A percentile compares a stretch with the other conserved stretches of the same genome.
These are phyloP conservation scores for Poeciliopsis gracilis DNA, from an alignment of 2,797 vertebrate species.

Conservation along the genomic window DNA sequence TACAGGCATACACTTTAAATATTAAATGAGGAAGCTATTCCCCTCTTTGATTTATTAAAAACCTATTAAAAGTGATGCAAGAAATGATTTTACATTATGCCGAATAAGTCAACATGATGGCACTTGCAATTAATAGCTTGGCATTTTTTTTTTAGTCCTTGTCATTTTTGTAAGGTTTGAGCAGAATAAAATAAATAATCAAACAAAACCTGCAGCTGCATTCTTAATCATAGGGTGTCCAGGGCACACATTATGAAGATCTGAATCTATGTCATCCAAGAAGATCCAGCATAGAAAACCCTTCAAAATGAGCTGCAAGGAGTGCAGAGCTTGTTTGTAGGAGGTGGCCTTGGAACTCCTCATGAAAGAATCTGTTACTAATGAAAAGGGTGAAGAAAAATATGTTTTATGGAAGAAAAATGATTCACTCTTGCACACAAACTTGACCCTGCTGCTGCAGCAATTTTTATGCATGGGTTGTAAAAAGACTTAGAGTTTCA, in stretches of 20 bases:
- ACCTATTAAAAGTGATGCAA: constrained; percentile 21
- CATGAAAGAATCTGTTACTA: background rate
- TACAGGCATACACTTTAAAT: constrained; percentile 25
- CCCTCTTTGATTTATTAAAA: constrained; percentile 25
- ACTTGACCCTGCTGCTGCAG: constrained; percentile 24
- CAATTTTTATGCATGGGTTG: constrained; percentile 14
- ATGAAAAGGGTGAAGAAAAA: constrained; percentile 4
- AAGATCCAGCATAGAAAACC: constrained; percentile 15
- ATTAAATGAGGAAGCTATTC: background rate
- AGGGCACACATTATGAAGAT: constrained; percentile 24
- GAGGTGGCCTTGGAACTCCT: constrained; percentile 14
- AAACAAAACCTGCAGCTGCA: constrained; percentile 10
- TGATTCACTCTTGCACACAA: constrained; percentile 8
- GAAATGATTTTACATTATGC: constrained; percentile 48
- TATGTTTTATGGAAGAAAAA: constrained; percentile 5
- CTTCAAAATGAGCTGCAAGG: constrained; percentile 9
- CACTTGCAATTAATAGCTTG: constrained; percentile 60
- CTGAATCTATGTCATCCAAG: constrained; percentile 4
- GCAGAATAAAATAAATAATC: constrained; percentile 16
- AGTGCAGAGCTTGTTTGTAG: constrained; percentile 12
- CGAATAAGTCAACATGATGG: constrained; percentile 53
- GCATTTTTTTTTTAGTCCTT: constrained; percentile 10
- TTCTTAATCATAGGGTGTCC: constrained; percentile 17
- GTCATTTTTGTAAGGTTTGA: constrained; percentile 30
- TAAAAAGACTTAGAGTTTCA: constrained; percentile 11